Evolutionary conservation across 92 coral and sea anemone genomes (phyloP).

Genomic region (Zoanthus gigantus): DNA sequence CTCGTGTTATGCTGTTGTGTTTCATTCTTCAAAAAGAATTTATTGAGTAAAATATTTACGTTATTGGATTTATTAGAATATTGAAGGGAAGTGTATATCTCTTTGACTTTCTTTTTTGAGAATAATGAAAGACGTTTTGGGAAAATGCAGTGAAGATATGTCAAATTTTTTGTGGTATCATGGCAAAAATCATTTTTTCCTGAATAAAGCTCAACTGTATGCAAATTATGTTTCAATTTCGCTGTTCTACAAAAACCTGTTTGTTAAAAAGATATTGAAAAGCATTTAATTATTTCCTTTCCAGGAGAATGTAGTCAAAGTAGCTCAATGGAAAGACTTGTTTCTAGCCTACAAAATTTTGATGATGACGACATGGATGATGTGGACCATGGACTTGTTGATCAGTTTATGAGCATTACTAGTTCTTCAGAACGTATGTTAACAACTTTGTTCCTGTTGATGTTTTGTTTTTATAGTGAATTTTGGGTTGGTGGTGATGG

Average conservation of each 20-base stretch:
- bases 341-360: background rate
- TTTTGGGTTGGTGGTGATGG: background rate
- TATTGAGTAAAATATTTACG: no score
- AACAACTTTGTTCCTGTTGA: background rate
- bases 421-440: conserved; percentile 80
- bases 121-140: no score
- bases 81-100: no score
- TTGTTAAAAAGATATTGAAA: background rate
- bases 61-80: no score
- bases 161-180: no score
- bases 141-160: no score
- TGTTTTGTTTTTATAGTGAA: background rate
- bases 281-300: background rate
- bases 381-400: conserved; percentile 60
- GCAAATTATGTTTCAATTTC: no score
- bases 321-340: conserved; percentile 30
- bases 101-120: no score
- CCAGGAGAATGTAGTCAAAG: conserved; percentile 24
- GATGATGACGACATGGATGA: conserved; percentile 38
- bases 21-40: no score
- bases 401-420: conserved; percentile 85
- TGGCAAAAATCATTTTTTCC: no score
- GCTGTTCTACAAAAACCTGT: background rate
- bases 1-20: no score
- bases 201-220: no score